Evolutionary conservation across 2,888 invertebrate species (phyloP).

Genomic region (Pristionchus exspectatus): DNA sequence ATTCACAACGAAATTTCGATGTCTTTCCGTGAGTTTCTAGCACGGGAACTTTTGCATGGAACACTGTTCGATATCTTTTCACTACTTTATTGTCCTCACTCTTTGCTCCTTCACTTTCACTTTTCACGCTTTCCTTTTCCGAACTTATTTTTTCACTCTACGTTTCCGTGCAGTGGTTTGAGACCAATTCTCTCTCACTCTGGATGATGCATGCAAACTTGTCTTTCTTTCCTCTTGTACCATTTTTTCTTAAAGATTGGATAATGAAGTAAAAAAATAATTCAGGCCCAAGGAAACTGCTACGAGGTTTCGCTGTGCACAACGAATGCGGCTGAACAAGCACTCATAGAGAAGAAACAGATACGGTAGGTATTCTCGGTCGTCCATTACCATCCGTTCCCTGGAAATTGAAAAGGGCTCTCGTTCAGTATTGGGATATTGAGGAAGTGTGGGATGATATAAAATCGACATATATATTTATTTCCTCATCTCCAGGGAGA

Average conservation of each 20-base stretch:
- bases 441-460: no score
- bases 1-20: conserved; percentile 45
- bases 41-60: neutral
- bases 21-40: conserved; percentile 52
- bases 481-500: conserved; percentile 57
- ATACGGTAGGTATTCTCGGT: conserved; percentile 50
- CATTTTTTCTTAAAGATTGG: neutral
- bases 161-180: neutral
- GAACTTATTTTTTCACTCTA: neutral
- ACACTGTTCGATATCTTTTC: neutral
- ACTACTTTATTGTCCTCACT: neutral
- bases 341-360: conserved; percentile 67
- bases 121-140: conserved; percentile 6
- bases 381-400: neutral
- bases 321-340: conserved; percentile 58
- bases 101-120: neutral
- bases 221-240: neutral
- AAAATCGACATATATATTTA: no score
- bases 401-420: neutral
- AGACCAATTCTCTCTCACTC: neutral
- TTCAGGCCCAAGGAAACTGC: conserved; percentile 54
- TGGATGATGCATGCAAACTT: neutral
- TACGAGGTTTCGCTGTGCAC: conserved; percentile 65
- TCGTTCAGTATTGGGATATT: no score
- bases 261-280: neutral